A percentile compares a stretch with the other conserved stretches of the same genome.
Evolutionary conservation across 2,797 vertebrate genomes (phyloP).

Genomic region (Peromyscus melanophrys): DNA sequence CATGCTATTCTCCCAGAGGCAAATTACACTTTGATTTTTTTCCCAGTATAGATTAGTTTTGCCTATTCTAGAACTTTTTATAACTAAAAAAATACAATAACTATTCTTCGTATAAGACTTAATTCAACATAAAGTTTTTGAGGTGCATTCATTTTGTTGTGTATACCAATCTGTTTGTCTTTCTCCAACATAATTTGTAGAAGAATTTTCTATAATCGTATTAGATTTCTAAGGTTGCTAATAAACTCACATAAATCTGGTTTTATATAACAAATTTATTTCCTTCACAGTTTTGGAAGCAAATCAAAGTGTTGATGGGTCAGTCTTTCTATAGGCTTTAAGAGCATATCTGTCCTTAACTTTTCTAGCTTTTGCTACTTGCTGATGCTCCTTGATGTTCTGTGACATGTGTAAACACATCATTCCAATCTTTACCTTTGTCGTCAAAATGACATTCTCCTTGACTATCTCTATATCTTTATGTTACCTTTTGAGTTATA

Average conservation of each 20-base stretch:
- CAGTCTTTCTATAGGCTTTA: background rate
- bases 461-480: background rate
- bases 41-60: conserved; percentile 34
- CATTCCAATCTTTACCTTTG: background rate
- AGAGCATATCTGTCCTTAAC: background rate
- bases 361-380: conserved; percentile 39
- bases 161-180: conserved; percentile 32
- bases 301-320: conserved; percentile 33
- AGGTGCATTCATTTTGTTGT: background rate
- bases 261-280: conserved; percentile 44
- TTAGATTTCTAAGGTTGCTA: conserved; percentile 46
- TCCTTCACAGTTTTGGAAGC: background rate
- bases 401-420: background rate
- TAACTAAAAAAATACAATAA: conserved; percentile 17
- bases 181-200: conserved; percentile 36
- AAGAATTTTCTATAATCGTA: conserved; percentile 46
- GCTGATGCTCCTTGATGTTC: background rate
- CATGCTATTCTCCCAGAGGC: background rate
- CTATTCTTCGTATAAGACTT: conserved; percentile 31
- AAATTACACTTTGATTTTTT: conserved; percentile 19
- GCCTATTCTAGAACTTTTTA: conserved; percentile 34
- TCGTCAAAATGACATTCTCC: background rate
- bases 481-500: conserved; percentile 15
- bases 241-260: conserved; percentile 26
- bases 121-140: conserved; percentile 43